These are phyloP conservation scores for Nemopilema nomurai DNA, from an alignment of 30 jellyfish, hydroid and myxozoan genomes.

Conservation along the genomic window DNA sequence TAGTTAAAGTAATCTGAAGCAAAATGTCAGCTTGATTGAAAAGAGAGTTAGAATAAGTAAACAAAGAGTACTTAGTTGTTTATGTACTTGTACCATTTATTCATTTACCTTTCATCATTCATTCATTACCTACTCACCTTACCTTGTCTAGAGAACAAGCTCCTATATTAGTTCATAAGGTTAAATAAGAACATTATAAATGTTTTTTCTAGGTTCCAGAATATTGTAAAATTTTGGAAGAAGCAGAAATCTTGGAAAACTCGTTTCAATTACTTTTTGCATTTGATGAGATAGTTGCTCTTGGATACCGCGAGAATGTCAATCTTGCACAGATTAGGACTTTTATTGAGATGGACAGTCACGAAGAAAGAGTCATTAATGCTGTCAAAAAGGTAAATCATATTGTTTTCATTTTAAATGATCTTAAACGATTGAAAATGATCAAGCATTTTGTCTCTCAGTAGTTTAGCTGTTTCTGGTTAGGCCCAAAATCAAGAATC, in stretches of 20 bases:
- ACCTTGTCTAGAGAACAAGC: no score
- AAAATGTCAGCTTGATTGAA: no score
- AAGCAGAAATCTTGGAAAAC: conserved; percentile 87
- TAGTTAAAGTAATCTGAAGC: no score
- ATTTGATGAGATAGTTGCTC: conserved; percentile 99
- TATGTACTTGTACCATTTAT: no score
- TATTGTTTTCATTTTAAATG: not conserved
- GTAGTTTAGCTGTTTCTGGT: no score
- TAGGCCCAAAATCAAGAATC: no score
- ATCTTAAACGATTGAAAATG: no score
- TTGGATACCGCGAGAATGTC: conserved; percentile 98
- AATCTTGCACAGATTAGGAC: conserved; percentile 94
- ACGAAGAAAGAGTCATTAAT: conserved; percentile 91
- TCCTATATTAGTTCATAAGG: no score
- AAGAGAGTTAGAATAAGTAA: no score
- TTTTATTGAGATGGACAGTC: conserved; percentile 99
- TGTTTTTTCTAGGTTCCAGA: conserved; percentile 89
- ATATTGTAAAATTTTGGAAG: conserved; percentile 91
- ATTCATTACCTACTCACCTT: no score
- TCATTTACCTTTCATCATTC: not conserved
- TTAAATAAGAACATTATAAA: not conserved
- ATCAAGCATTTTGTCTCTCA: no score
- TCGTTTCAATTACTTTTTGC: conserved; percentile 95
- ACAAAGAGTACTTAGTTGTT: no score
- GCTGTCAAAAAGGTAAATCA: conserved; percentile 93